A percentile compares a stretch with the other conserved stretches of the same genome.
Evolutionary conservation across 2,888 invertebrate genomes (phyloP).

Genomic region (Carcina quercana): DNA sequence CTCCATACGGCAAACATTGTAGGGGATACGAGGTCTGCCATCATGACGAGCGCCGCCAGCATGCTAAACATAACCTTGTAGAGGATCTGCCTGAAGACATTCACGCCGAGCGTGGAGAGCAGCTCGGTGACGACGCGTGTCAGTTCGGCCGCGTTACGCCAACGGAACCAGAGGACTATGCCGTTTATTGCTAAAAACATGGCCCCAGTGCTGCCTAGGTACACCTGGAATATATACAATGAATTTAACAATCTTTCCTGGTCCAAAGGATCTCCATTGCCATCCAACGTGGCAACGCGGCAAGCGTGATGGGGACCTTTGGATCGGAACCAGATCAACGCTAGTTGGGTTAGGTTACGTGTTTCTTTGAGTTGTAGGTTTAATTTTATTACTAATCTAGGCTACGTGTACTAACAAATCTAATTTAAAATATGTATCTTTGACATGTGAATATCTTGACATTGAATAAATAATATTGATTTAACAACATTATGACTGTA

Average conservation of each 20-base stretch:
- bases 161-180: constrained; percentile 33
- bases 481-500: too few species aligned
- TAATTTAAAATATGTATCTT: too few species aligned
- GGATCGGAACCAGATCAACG: too few species aligned
- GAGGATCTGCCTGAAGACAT: constrained; percentile 20
- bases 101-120: constrained; percentile 35
- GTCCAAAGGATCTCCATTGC: neutral
- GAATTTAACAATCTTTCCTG: neutral
- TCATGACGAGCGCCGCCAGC: constrained; percentile 16
- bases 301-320: too few species aligned
- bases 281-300: too few species aligned
- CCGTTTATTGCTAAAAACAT: constrained; percentile 37
- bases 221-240: constrained; percentile 27
- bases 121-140: constrained; percentile 43
- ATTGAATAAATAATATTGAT: too few species aligned
- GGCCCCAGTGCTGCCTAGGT: constrained; percentile 34
- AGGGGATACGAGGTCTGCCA: neutral
- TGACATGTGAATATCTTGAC: too few species aligned
- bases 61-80: constrained; percentile 32
- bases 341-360: too few species aligned
- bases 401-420: neutral
- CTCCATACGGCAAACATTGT: neutral
- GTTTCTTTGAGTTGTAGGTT: neutral
- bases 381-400: neutral
- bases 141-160: constrained; percentile 33